Conservation (phyloP, 1,140 invertebrate genomes). For the Glossosoma conforme region DNA sequence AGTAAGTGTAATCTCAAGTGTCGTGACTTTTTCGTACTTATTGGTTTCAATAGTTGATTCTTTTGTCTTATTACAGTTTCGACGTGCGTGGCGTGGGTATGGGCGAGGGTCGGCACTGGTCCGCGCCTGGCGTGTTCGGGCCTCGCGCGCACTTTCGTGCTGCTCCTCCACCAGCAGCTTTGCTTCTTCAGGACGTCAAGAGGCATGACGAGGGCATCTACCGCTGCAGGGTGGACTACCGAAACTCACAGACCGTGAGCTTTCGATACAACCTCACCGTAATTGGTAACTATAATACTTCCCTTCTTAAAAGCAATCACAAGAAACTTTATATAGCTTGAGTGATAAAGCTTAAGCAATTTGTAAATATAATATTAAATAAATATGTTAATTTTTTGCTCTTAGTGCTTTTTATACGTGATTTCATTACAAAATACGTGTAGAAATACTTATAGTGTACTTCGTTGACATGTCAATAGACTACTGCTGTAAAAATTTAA, state of each 20-base stretch:
- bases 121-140: slow-evolving; percentile 71
- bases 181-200: slow-evolving; percentile 69
- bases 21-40: too few relatives aligned
- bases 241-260: slow-evolving; percentile 79
- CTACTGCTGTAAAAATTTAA: too few relatives aligned
- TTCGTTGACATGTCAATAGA: too few relatives aligned
- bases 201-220: slow-evolving; percentile 82
- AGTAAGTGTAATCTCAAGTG: too few relatives aligned
- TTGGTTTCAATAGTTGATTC: too few relatives aligned
- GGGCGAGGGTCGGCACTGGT: slow-evolving; percentile 67
- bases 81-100: slow-evolving; percentile 72
- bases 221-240: slow-evolving; percentile 82
- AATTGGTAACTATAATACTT: slow-evolving; percentile 72
- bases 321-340: too few relatives aligned
- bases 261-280: slow-evolving; percentile 84
- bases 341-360: too few relatives aligned
- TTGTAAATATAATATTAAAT: too few relatives aligned
- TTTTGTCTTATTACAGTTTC: slow-evolving; percentile 59
- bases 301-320: slow-evolving; percentile 5
- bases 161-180: slow-evolving; percentile 63
- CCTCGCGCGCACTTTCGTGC: slow-evolving; percentile 73
- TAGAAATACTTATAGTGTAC: too few relatives aligned
- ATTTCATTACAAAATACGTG: too few relatives aligned
- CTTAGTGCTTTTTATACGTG: too few relatives aligned
- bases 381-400: too few relatives aligned